phyloP scores from a whole-genome alignment of 2,888 invertebrate genomes.

The Charanyca ferruginea region DNA sequence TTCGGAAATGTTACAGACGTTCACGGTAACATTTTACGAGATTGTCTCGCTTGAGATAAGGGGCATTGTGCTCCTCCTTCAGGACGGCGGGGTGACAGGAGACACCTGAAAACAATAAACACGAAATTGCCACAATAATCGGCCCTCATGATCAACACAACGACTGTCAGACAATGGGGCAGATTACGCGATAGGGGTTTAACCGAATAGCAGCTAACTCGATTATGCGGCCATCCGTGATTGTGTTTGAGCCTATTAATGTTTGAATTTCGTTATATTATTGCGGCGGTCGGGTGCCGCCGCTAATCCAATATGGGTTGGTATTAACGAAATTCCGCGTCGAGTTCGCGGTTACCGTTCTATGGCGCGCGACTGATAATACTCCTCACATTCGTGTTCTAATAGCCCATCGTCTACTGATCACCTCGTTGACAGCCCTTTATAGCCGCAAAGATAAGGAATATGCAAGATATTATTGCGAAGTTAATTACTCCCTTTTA shows the following conservation, averaged over 20 bases:
- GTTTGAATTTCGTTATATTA: constrained; percentile 91
- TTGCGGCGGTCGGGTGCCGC: constrained; percentile 82
- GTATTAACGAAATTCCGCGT: constrained; percentile 84
- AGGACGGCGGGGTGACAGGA: constrained; percentile 75
- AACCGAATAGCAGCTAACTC: constrained; percentile 90
- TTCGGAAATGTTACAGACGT: constrained; percentile 51
- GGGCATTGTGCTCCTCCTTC: constrained; percentile 80
- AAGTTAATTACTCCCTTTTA: constrained; percentile 30
- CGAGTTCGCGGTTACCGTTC: constrained; percentile 74
- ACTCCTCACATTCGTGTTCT: constrained; percentile 70
- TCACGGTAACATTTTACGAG: constrained; percentile 76
- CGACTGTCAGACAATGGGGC: constrained; percentile 88
- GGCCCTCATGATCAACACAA: constrained; percentile 87
- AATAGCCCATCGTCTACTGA: constrained; percentile 68
- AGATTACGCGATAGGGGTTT: constrained; percentile 90
- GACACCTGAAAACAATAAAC: constrained; percentile 90
- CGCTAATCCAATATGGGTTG: constrained; percentile 87
- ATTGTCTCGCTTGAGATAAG: constrained; percentile 75
- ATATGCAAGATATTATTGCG: constrained; percentile 29
- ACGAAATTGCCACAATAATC: constrained; percentile 90
- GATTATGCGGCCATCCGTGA: constrained; percentile 90
- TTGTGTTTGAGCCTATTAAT: constrained; percentile 90
- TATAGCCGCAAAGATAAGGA: constrained; percentile 53
- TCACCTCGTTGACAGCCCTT: constrained; percentile 60
- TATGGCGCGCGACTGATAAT: constrained; percentile 70